These are phyloP conservation scores for Schizopygopsis pylzovi DNA, from an alignment of 2,797 vertebrate species.

Conservation along the genomic window DNA sequence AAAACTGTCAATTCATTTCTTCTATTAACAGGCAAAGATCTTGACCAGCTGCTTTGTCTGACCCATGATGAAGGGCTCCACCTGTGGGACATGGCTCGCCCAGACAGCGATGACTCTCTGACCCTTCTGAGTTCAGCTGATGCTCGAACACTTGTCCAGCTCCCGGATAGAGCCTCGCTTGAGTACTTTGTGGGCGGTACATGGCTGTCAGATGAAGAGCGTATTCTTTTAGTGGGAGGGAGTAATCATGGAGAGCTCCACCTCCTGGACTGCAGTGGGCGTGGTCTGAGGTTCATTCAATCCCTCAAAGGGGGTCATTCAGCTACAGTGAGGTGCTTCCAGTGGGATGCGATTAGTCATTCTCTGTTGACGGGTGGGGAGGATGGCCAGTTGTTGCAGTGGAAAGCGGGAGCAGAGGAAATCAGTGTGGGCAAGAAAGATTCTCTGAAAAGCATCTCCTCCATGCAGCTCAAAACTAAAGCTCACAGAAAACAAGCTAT, in stretches of 20 bases:
- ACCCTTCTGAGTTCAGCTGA: constrained; percentile 78
- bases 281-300: constrained; percentile 75
- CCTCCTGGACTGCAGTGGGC: constrained; percentile 77
- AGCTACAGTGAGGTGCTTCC: constrained; percentile 86
- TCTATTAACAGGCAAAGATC: constrained; percentile 53
- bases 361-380: constrained; percentile 90
- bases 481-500: constrained; percentile 77
- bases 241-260: constrained; percentile 79
- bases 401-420: constrained; percentile 83
- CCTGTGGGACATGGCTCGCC: constrained; percentile 87
- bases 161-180: constrained; percentile 64
- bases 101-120: constrained; percentile 84
- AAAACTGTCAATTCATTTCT: not conserved
- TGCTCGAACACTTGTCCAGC: constrained; percentile 70
- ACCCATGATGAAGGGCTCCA: constrained; percentile 88
- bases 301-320: constrained; percentile 82
- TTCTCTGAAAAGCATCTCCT: constrained; percentile 83
- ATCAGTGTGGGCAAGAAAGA: constrained; percentile 73
- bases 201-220: constrained; percentile 81
- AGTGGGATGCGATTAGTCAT: constrained; percentile 79
- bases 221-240: constrained; percentile 87
- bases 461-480: constrained; percentile 82
- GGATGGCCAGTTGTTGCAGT: constrained; percentile 90
- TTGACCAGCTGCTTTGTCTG: constrained; percentile 75
- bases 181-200: constrained; percentile 88